A percentile compares a stretch with the other conserved stretches of the same genome.
Conservation (phyloP, 2,888 invertebrate species). For the Acronicta alni region DNA sequence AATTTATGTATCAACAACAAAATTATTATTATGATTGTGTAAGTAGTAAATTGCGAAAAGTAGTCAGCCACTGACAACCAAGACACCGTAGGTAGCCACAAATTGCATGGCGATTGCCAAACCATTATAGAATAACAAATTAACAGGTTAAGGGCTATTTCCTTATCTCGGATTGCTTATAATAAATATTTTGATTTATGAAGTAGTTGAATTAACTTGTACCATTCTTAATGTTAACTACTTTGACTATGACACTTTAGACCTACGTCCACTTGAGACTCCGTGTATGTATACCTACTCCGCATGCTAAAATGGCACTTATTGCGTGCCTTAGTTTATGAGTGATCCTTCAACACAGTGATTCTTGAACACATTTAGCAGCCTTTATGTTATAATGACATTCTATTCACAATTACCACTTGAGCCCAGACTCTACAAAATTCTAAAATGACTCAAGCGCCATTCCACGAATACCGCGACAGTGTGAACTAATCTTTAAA, state of each 20-base stretch:
- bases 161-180: conserved; percentile 33
- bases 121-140: conserved; percentile 44
- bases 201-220: neutral
- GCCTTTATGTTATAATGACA: too few relatives aligned
- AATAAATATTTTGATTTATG: conserved; percentile 13
- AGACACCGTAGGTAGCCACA: conserved; percentile 39
- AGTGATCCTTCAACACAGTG: too few relatives aligned
- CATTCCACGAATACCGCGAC: neutral
- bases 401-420: too few relatives aligned
- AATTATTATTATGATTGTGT: conserved; percentile 35
- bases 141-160: conserved; percentile 44
- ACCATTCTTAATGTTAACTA: neutral
- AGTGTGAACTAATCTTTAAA: conserved; percentile 7
- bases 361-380: too few relatives aligned
- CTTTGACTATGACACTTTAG: neutral
- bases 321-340: too few relatives aligned
- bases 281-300: too few relatives aligned
- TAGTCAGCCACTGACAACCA: conserved; percentile 26
- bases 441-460: too few relatives aligned
- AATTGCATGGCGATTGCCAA: conserved; percentile 42
- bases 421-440: too few relatives aligned
- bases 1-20: conserved; percentile 44
- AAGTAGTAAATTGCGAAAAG: conserved; percentile 44
- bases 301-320: too few relatives aligned
- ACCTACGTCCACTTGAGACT: too few relatives aligned